Conservation (phyloP, 2,797 vertebrate genomes). For the Pteropus rufus region DNA sequence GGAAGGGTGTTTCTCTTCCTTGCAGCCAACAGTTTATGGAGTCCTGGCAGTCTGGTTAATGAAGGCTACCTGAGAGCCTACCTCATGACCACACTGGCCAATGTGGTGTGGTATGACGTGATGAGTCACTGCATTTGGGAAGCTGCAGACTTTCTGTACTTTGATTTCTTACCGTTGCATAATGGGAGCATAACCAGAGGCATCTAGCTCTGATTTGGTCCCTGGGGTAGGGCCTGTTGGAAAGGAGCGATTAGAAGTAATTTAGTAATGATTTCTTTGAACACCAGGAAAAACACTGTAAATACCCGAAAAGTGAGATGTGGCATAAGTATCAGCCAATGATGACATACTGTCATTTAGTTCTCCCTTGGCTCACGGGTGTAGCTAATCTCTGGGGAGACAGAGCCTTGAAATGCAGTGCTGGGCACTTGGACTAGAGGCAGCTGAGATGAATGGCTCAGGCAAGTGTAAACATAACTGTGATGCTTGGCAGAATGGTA, state of each 20-base stretch:
- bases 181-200: conserved; percentile 16
- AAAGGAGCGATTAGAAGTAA: conserved; percentile 59
- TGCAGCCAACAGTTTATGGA: background rate
- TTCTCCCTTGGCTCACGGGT: background rate
- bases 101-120: background rate
- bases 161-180: conserved; percentile 35
- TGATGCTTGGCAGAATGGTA: background rate
- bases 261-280: conserved; percentile 48
- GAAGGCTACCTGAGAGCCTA: background rate
- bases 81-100: background rate
- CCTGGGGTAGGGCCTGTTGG: conserved; percentile 27
- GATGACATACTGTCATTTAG: background rate
- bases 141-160: conserved; percentile 35
- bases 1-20: background rate
- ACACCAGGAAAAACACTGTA: conserved; percentile 10
- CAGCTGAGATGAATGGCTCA: background rate
- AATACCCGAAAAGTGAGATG: conserved; percentile 23
- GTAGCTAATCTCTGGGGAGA: background rate
- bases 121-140: conserved; percentile 52
- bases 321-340: conserved; percentile 9
- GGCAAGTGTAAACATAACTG: background rate
- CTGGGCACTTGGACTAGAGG: background rate
- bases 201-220: background rate
- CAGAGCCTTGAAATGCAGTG: background rate
- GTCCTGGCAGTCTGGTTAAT: background rate